Base-by-base conservation (phyloP, 2,888 invertebrate genomes). In the Scaptomyza parva region DNA sequence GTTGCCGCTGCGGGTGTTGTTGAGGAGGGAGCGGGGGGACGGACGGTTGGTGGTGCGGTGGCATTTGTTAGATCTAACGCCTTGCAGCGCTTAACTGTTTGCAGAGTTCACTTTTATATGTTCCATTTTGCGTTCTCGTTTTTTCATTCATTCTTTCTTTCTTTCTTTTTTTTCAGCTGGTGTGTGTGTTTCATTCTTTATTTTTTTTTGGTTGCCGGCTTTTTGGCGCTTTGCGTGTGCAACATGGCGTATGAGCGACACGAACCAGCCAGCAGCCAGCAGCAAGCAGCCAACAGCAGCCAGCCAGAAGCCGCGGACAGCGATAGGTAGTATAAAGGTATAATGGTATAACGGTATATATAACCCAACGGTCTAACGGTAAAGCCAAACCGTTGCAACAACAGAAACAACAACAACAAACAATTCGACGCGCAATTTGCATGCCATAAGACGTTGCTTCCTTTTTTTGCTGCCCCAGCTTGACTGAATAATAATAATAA, bases 211-310 rank as follows among this genome's bases (percentile, higher is more conserved):
- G 20, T 65, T 41, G 48, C 47, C 73, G 37, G 45, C 64, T 70
- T 53, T 73, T 73, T 45, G 68, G 74, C 58, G 58, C 58, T 65
- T 60, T 70, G 57, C 45, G 41, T 59, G 76, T 69, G 69, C 83
- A 79, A 70, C 86, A 57, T 60, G 75, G 83, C 86, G 84, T 80
- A 77, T 79, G 86, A 72, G 83, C 80, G 58, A 69, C 62, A 60
- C 54, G 65, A 39, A 41, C n/a, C 51, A 43, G 41, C 51, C 50
- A 37, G 37, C 37, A 67, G 28, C n/a, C n/a, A n/a, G n/a, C n/a
- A n/a, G n/a, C n/a, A n/a, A n/a, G n/a, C n/a, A n/a, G n/a, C n/a
- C n/a, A n/a, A n/a, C n/a, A n/a, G n/a, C n/a, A n/a, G n/a, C n/a
- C n/a, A n/a, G n/a, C n/a, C n/a, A n/a, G n/a, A n/a, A n/a, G n/a